Base-by-base conservation (phyloP, 1,140 invertebrate species). In the Colletes gigas region DNA sequence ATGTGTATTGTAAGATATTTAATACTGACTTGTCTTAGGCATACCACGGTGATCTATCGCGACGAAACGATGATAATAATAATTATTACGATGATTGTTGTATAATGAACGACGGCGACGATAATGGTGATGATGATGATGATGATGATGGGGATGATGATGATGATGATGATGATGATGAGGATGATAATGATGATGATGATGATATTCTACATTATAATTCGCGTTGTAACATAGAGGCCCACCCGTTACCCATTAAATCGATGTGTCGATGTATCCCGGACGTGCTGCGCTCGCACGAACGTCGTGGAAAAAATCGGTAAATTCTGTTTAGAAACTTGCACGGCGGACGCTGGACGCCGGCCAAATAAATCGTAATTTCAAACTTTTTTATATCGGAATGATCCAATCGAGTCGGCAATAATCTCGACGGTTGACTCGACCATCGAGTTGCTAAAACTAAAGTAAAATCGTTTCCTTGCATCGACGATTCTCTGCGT, bases 1-100 rank as follows among this genome's bases (percentile, higher is more conserved):
- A 90, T 92, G 90, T 92, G 90, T 92, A 91, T 89, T 92, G 91
- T 92, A 92, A 92, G 87, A 92, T 91, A 92, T 91, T 91, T 91
- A 92, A 91, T 92, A 92, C 88, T 82, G 88, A 91, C 78, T 89
- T 88, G 88, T 88, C 82, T 89, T 90, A 90, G 88, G 85, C 84
- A 89, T 79, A 89, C 86, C 83, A 89, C 89, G 83, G 87, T 81
- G 82, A 87, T 88, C 82, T 79, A 83, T 81, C 66, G 83, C 77
- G 73, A 89, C 83, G 71, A 88, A 86, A 89, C 78, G 81, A 90
- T 78, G 83, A 90, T 88, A 81, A 90, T 81, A 68, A 86, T 84
- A 83, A 89, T 83, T 85, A 87, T 84, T 76, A 84, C 84, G 77
- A 84, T 83, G 70, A 86, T 87, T 87, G 84, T 86, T 86, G 81